Percentiles rank a stretch among this genome's conserved stretches.
These are phyloP conservation scores for Galaxias olidus DNA, from an alignment of 2,797 vertebrate genomes.

Conservation along the genomic window DNA sequence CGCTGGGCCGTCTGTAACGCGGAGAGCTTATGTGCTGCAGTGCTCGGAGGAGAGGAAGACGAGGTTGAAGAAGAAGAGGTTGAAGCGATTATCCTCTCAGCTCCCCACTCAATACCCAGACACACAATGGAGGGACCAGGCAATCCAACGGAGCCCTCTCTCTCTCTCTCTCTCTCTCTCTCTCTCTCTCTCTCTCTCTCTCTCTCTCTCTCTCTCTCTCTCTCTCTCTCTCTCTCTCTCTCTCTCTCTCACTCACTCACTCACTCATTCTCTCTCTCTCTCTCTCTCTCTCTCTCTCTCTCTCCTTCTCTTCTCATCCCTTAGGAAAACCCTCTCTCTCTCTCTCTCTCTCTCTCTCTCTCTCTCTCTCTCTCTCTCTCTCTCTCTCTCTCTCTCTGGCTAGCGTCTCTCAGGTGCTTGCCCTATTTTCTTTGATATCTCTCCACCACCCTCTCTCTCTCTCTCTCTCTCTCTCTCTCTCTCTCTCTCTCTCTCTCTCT, in stretches of 20 bases:
- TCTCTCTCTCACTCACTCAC: too few species aligned
- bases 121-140: too few species aligned
- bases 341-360: not conserved
- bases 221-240: too few species aligned
- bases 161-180: not conserved
- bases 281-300: not conserved
- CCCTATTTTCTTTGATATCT: too few species aligned
- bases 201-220: not conserved
- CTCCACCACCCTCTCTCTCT: not conserved
- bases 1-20: too few species aligned
- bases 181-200: not conserved
- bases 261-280: not conserved
- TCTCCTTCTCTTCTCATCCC: not conserved
- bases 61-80: too few species aligned
- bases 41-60: too few species aligned
- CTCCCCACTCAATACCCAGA: too few species aligned
- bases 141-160: not conserved
- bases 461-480: not conserved
- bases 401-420: constrained; percentile 12
- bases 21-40: too few species aligned
- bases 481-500: not conserved
- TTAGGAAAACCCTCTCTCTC: not conserved
- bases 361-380: not conserved
- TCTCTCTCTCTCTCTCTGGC: not conserved
- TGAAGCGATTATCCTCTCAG: too few species aligned